These are phyloP conservation scores for Thecocarcelia acutangulata DNA, from an alignment of 2,888 invertebrate species.

Conservation along the genomic window DNA sequence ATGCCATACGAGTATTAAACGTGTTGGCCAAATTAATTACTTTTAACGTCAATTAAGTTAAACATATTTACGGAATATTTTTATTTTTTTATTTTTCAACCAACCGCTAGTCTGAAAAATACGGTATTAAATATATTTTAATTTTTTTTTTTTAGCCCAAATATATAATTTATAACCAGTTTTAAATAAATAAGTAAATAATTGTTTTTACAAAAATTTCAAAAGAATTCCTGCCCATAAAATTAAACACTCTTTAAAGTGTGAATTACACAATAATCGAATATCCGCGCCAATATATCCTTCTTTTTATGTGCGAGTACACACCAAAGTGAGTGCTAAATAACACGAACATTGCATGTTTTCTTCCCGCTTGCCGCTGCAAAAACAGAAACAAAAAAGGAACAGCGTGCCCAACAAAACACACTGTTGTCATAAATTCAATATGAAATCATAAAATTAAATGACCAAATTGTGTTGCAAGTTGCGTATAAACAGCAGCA, in stretches of 20 bases:
- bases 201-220: not conserved
- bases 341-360: constrained; percentile 65
- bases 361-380: constrained; percentile 9
- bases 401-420: constrained; percentile 28
- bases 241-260: constrained; percentile 20
- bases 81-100: too few species aligned
- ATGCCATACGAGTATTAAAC: too few species aligned
- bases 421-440: constrained; percentile 63
- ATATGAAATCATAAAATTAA: constrained; percentile 60
- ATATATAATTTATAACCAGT: constrained; percentile 6
- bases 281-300: constrained; percentile 30
- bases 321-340: constrained; percentile 49
- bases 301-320: constrained; percentile 28
- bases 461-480: constrained; percentile 49
- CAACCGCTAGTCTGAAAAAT: not conserved
- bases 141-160: not conserved
- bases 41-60: too few species aligned
- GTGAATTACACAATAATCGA: constrained; percentile 59
- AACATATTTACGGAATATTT: too few species aligned
- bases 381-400: constrained; percentile 10
- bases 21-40: too few species aligned
- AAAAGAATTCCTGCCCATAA: constrained; percentile 9
- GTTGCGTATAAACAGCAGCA: constrained; percentile 57
- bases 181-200: constrained; percentile 20
- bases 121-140: not conserved